These are phyloP conservation scores for Chionodraco myersi DNA, from an alignment of 2,113 vertebrate genomes.

Conservation along the genomic window DNA sequence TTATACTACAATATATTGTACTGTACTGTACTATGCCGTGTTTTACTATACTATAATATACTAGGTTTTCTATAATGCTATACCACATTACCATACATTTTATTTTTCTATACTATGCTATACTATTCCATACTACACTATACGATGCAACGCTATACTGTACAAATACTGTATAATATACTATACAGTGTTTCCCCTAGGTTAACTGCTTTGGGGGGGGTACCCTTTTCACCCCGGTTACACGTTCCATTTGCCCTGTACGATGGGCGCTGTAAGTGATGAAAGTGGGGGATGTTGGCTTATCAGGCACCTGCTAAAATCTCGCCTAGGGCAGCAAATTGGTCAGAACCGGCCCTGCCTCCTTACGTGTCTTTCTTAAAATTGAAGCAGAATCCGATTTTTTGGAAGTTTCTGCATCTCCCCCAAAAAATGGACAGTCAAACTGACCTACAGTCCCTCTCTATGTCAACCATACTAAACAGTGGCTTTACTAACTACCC, in stretches of 20 bases:
- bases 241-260: no score
- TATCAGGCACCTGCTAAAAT: no score
- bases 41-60: neutral
- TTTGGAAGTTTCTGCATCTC: neutral
- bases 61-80: neutral
- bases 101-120: neutral
- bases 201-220: no score
- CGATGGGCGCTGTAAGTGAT: no score
- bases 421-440: neutral
- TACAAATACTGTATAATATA: no score
- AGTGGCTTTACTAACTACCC: neutral
- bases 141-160: no score
- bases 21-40: neutral
- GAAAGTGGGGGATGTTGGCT: no score
- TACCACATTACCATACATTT: neutral
- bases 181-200: no score
- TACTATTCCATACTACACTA: neutral
- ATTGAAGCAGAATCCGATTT: constrained; percentile 11
- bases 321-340: no score
- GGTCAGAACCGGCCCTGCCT: neutral
- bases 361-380: neutral
- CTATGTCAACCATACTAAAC: neutral
- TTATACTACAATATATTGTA: no score
- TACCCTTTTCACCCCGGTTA: no score
- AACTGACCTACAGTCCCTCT: neutral